Percentiles rank a stretch among this genome's conserved stretches.
phyloP scores from a whole-genome alignment of 2,113 vertebrate genomes.

The Axis porcinus region DNA sequence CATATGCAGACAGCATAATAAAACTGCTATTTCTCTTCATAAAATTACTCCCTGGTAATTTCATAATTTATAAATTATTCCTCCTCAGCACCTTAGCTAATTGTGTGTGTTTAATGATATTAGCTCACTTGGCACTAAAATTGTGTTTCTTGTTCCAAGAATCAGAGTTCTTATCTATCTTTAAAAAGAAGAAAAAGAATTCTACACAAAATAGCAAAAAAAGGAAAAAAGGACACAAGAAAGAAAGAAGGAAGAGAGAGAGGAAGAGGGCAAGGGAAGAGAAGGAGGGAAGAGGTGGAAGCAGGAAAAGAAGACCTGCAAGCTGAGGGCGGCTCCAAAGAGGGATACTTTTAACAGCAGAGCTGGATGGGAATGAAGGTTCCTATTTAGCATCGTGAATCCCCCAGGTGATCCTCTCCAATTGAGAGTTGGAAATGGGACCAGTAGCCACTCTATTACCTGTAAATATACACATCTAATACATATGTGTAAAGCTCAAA shows the following conservation, averaged over 20 bases:
- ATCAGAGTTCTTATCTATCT: background rate
- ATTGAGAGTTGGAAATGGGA: background rate
- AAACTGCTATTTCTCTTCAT: conserved; percentile 23
- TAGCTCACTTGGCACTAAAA: conserved; percentile 2
- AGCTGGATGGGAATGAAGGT: background rate
- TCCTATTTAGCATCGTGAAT: background rate
- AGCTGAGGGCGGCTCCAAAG: background rate
- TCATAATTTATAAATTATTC: conserved; percentile 43
- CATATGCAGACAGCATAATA: background rate
- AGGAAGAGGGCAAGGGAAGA: too few relatives aligned
- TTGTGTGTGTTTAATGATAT: conserved; percentile 35
- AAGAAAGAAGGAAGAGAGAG: background rate
- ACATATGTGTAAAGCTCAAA: background rate
- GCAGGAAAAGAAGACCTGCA: background rate
- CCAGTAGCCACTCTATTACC: background rate
- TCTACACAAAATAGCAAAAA: background rate
- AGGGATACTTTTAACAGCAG: background rate
- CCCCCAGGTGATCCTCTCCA: background rate
- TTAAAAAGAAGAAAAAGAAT: background rate
- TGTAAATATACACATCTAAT: background rate
- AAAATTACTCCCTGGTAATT: conserved; percentile 24
- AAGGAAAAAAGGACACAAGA: background rate
- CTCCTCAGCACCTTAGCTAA: background rate
- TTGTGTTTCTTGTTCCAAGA: background rate
- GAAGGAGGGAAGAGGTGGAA: background rate